Evolutionary conservation across 1,140 invertebrate genomes (phyloP).

Genomic region (Sarcophaga peregrina): DNA sequence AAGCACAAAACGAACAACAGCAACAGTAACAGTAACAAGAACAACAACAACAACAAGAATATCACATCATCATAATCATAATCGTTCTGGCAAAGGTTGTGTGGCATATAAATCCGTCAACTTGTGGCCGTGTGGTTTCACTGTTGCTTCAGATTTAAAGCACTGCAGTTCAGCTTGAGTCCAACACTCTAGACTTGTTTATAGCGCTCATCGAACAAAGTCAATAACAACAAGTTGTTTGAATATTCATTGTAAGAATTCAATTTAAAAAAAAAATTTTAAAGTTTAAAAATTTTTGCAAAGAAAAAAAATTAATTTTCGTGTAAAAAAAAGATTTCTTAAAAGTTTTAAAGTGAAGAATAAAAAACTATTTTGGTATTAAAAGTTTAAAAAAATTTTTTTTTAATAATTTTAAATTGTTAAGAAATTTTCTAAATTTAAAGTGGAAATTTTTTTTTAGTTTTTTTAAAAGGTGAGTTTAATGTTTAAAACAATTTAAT

Average conservation of each 20-base stretch:
- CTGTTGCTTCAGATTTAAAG: slow-evolving; percentile 47
- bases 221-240: neutral
- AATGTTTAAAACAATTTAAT: neutral
- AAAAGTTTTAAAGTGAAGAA: neutral
- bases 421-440: neutral
- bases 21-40: too few relatives aligned
- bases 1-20: too few relatives aligned
- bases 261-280: neutral
- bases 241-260: neutral
- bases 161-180: slow-evolving; percentile 40
- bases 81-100: neutral
- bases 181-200: neutral
- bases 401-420: neutral
- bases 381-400: neutral
- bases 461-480: neutral
- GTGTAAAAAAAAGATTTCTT: neutral
- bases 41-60: neutral
- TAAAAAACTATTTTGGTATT: neutral
- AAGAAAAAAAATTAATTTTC: neutral
- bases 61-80: neutral
- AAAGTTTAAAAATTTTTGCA: neutral
- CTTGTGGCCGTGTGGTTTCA: slow-evolving; percentile 43
- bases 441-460: neutral
- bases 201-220: neutral
- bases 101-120: slow-evolving; percentile 47